Evolutionary conservation across 2,888 invertebrate species (phyloP).

Genomic region (Graphium colonna): DNA sequence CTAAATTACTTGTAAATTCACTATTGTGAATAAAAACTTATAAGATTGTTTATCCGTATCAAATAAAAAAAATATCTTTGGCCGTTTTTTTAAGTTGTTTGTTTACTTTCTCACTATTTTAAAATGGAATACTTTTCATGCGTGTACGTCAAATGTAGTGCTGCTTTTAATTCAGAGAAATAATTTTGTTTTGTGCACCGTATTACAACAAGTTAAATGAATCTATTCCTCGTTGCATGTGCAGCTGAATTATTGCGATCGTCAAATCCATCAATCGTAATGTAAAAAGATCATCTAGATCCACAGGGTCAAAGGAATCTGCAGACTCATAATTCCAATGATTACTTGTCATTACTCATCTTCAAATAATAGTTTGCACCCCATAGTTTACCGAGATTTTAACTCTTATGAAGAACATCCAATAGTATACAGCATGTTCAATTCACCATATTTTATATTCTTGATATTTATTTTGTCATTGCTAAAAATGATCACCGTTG

Average conservation of each 20-base stretch:
- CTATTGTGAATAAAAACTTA: too few species aligned
- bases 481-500: too few species aligned
- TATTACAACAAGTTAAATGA: conserved; percentile 6
- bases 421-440: conserved; percentile 29
- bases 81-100: too few species aligned
- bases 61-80: too few species aligned
- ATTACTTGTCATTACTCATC: conserved; percentile 71
- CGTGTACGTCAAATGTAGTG: too few species aligned
- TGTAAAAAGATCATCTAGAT: conserved; percentile 30
- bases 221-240: conserved; percentile 8
- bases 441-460: not conserved
- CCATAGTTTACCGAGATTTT: conserved; percentile 63
- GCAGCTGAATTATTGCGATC: conserved; percentile 11
- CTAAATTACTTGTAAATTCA: too few species aligned
- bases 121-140: too few species aligned
- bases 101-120: too few species aligned
- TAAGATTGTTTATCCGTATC: too few species aligned
- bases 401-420: conserved; percentile 40
- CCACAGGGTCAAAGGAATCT: conserved; percentile 61
- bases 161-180: too few species aligned
- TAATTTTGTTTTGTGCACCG: not conserved
- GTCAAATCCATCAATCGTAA: conserved; percentile 36
- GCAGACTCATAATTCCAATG: conserved; percentile 72
- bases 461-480: not conserved
- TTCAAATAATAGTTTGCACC: conserved; percentile 76